These are phyloP conservation scores for Apostichopus parvimensis DNA, from an alignment of 35 echinoderm and acorn worm genomes.

Conservation along the genomic window DNA sequence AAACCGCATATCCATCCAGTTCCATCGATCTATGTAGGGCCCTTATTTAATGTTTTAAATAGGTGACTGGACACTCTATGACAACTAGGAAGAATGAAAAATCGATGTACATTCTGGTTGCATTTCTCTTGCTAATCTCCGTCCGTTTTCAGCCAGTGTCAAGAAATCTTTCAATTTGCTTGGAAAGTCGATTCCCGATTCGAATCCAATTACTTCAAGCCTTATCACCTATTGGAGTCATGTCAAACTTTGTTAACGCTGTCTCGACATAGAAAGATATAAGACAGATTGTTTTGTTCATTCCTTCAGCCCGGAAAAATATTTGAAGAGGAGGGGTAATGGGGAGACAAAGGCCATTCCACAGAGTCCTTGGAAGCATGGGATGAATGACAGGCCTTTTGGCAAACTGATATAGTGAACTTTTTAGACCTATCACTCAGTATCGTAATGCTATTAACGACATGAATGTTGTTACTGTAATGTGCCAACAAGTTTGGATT, in stretches of 20 bases:
- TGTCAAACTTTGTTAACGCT: slow-evolving; percentile 38
- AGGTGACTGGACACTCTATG: slow-evolving; percentile 11
- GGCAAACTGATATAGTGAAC: not conserved
- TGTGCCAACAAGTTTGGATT: not conserved
- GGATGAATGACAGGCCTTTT: slow-evolving; percentile 38
- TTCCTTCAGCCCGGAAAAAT: slow-evolving; percentile 30
- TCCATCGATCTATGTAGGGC: not conserved
- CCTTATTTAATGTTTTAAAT: not conserved
- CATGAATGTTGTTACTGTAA: not conserved
- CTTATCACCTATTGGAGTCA: slow-evolving; percentile 33
- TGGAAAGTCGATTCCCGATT: slow-evolving; percentile 44
- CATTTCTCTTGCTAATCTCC: slow-evolving; percentile 10
- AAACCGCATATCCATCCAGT: not conserved
- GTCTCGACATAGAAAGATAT: slow-evolving; percentile 26
- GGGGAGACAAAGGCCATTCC: not conserved
- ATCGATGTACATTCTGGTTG: not conserved
- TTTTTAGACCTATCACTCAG: no score
- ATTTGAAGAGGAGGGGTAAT: slow-evolving; percentile 43
- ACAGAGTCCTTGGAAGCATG: slow-evolving; percentile 15
- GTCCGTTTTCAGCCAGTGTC: slow-evolving; percentile 23
- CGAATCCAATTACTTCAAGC: slow-evolving; percentile 46
- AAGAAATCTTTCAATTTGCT: slow-evolving; percentile 37
- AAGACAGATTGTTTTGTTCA: slow-evolving; percentile 27
- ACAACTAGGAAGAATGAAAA: not conserved
- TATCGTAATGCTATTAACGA: no score